Base-by-base conservation (phyloP, 2,113 vertebrate species). In the Agapornis roseicollis region DNA sequence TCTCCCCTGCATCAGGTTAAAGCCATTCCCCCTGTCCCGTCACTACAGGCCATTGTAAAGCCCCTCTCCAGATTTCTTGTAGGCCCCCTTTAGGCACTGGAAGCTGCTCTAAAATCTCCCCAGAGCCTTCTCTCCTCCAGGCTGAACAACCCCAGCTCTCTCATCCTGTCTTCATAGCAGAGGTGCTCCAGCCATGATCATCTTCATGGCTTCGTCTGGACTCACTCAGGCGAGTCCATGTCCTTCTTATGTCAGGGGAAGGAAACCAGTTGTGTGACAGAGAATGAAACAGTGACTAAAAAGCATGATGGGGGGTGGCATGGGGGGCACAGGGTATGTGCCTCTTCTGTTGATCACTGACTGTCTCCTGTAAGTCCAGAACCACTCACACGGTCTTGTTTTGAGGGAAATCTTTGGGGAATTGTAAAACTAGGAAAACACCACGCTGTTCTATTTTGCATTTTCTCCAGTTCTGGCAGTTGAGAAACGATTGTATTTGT, bases 331-430 rank as follows among this genome's bases (percentile, higher is more conserved):
- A 4, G 44, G 39, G 14, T 50, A 53, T 22, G 47, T 69, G 29
- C 55, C 37, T 61, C 39, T 72, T 41, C 10, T 60, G 1, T 35
- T 44, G 37, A 39, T 39, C 66, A 24, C 15, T 28, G 9, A 10
- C 68, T 39, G 12, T 28, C 65, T 56, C 47, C 55, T 25, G 11
- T 41, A 29, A 80, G 47, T 27, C 14, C 20, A 35, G 41, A 66
- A 22, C 68, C 16, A 2, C 14, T 20, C 4, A 0, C 15, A 9
- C 3, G 2, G 11, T 65, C 53, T 7, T 31, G 6, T 69, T 50
- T 56, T 1, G 14, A 78, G n/a, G 64, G 46, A 66, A 87, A 29
- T 13, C 35, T 69, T 20, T 13, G 47, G 29, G 49, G 46, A 83
- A 37, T 4, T 55, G 25, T 53, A 80, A 73, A 82, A 50, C 13